Base-by-base conservation (phyloP, 1,140 invertebrate genomes). In the Papilio machaon region DNA sequence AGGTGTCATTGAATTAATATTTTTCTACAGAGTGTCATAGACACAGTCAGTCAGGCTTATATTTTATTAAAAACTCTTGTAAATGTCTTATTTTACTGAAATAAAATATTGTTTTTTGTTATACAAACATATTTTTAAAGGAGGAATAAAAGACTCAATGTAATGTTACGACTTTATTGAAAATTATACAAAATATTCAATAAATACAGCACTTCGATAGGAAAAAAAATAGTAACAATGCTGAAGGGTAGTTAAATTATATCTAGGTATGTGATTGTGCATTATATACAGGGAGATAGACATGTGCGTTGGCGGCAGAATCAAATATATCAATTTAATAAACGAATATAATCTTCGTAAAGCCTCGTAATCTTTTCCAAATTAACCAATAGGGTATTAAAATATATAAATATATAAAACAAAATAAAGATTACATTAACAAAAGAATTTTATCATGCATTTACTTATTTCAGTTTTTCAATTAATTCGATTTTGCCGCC, bases 101-200 rank as follows among this genome's bases (percentile, higher is more conserved):
- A 43, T 43, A 43, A 43, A 43, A 7, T 43, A 43, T 2, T 43
- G n/a, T 52, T 8, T 15, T 13, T 30, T 30, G 23, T 30, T 30
- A 30, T 0, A 30, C 23, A 30, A 30, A 30, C 23, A 60, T 11
- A 60, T n/a, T 30, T 64, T 35, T 70, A 15, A 19, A 60, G 8
- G 64, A 9, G 30, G 64, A 70, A 70, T 70, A 15, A 70, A 70
- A 70, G 30, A 35, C 30, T 23, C 30, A 70, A 81, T 67, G 79
- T 84, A 81, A 79, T 83, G 84, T 81, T 87, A 88, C 87, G 81
- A 88, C 85, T 90, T 90, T 88, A 86, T 90, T 90, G 87, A 81
- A 92, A 92, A 91, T 90, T 84, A 92, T 88, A 92, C 88, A 88
- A 90, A 85, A 87, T 76, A 80, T 84, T 89, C 67, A 86, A 90